These are phyloP conservation scores for Trachymyrmex cornetzi DNA, from an alignment of 1,140 invertebrate species.

Conservation along the genomic window DNA sequence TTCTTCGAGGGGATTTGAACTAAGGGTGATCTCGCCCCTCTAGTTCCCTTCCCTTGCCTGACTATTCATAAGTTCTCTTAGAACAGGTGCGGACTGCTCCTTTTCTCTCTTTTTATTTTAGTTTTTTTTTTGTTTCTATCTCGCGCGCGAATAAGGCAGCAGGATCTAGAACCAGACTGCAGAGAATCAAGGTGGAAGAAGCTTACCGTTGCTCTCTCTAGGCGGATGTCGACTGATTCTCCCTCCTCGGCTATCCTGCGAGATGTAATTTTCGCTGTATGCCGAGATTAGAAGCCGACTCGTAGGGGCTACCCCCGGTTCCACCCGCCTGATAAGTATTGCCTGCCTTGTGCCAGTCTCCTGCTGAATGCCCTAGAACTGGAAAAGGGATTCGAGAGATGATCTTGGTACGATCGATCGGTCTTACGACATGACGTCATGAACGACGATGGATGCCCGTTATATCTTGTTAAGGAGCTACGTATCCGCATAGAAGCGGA, in stretches of 20 bases:
- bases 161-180: constrained; percentile 15
- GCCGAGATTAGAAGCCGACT: constrained; percentile 81
- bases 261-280: constrained; percentile 83
- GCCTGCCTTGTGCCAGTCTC: constrained; percentile 64
- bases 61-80: constrained; percentile 58
- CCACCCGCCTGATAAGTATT: constrained; percentile 76
- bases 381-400: constrained; percentile 75
- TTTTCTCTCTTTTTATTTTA: background rate
- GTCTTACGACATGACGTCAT: constrained; percentile 66
- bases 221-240: constrained; percentile 75
- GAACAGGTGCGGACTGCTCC: constrained; percentile 7
- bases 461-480: constrained; percentile 70
- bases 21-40: background rate
- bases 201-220: constrained; percentile 66
- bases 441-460: constrained; percentile 59
- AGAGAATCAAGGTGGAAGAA: constrained; percentile 63
- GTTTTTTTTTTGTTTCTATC: constrained; percentile 46
- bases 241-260: background rate
- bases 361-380: constrained; percentile 70
- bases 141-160: constrained; percentile 18
- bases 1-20: background rate
- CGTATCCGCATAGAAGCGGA: constrained; percentile 62
- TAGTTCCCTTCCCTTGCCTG: background rate
- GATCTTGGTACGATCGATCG: constrained; percentile 75
- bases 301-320: constrained; percentile 66